Evolutionary conservation across 1,140 invertebrate species (phyloP), one percentile per base, ranked within the genome.

Genomic region (Monomorium pharaonis): DNA sequence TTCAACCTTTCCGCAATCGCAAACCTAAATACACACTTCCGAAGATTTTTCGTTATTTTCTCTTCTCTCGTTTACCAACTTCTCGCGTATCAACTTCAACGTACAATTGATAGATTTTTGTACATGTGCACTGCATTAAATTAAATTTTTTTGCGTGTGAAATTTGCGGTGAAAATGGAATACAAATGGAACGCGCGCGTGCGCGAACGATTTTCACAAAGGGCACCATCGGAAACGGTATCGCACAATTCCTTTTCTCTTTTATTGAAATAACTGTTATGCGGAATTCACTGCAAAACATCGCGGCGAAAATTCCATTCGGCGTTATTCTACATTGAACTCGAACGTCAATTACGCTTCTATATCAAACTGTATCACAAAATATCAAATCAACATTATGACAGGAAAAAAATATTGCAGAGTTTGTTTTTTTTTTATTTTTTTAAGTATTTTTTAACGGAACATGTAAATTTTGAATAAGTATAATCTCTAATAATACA

Each of bases 241-340:
- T n/a, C 67, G 51, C 49, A n/a, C 63, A 83, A 83, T 74, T 74
- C 27, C 54, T 83, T 83, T 60, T 74, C 78, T 42, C 51, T 83
- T 83, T 83, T 83, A 83, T 83, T 83, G 67, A 27, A 83, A 83
- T 83, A 70, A 81, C 51, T 70, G 78, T 83, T 83, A 83, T 14
- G 51, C 24, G 67, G 30, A 83, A 54, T 27, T 74, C 78, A 27
- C 51, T 83, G 37, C 67, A 83, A 65, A 83, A 83, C 78, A 83
- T 83, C 78, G 67, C 51, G 78, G 37, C 4, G 78, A 30, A 69
- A 47, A 72, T 83, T 58, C 37, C 37, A 83, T 58, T 62, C 37
- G 67, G 9, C 65, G 77, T 72, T 81, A 81, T 72, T 72, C 10
- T n/a, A 80, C 47, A 24, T 78, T 14, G 14, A 44, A 72, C 78